Percentiles rank a stretch among this genome's conserved stretches.
Evolutionary conservation across 1,140 invertebrate species (phyloP).

Genomic region (Hyles euphorbiae): DNA sequence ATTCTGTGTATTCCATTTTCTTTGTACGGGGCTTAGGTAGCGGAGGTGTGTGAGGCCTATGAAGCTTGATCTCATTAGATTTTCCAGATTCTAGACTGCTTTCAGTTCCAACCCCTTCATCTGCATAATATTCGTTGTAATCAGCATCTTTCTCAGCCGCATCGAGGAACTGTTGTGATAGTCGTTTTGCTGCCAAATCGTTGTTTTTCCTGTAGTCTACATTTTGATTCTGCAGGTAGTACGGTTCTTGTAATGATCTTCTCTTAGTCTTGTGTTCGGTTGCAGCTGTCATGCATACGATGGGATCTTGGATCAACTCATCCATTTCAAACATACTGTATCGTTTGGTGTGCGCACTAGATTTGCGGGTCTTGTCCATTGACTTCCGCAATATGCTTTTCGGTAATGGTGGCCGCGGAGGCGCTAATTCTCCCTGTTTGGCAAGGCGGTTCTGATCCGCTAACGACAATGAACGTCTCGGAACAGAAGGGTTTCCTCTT

Average conservation of each 20-base stretch:
- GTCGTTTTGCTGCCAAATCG: constrained; percentile 75
- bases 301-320: constrained; percentile 71
- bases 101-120: constrained; percentile 73
- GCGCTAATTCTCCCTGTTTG: constrained; percentile 75
- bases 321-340: constrained; percentile 89
- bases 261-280: constrained; percentile 78
- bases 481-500: constrained; percentile 74
- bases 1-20: constrained; percentile 67
- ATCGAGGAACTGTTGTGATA: constrained; percentile 73
- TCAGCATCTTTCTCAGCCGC: constrained; percentile 72
- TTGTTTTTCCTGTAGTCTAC: constrained; percentile 78
- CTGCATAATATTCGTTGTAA: constrained; percentile 70
- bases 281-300: constrained; percentile 70
- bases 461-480: constrained; percentile 80
- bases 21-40: constrained; percentile 65
- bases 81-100: constrained; percentile 74
- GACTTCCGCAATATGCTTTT: constrained; percentile 82
- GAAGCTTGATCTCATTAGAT: constrained; percentile 72
- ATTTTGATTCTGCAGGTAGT: constrained; percentile 79
- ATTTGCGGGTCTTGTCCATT: constrained; percentile 75
- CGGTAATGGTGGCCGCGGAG: constrained; percentile 82
- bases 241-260: constrained; percentile 83
- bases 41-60: constrained; percentile 73
- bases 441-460: constrained; percentile 72
- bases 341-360: constrained; percentile 77